Percentiles rank a stretch among this genome's conserved stretches.
Evolutionary conservation across 2,888 invertebrate genomes (phyloP).

Genomic region (Eretmocerus hayati): DNA sequence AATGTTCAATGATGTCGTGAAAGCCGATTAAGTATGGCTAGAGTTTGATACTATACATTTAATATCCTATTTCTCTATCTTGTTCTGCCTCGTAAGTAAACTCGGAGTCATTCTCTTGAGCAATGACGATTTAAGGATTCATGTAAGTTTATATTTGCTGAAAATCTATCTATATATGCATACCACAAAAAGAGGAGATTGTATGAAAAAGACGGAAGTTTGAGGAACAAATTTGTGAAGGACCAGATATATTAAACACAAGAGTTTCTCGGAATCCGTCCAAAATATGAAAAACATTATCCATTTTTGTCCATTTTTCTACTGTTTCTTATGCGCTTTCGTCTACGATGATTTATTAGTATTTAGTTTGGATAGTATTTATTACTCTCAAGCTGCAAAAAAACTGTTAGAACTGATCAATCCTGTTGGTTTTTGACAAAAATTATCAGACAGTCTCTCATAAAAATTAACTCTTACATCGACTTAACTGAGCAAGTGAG

Average conservation of each 20-base stretch:
- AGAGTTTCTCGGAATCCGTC: conserved; percentile 6
- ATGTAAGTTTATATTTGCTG: conserved; percentile 22
- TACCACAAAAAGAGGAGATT: conserved; percentile 5
- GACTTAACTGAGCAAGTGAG: too few species aligned
- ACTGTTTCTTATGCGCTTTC: conserved; percentile 45
- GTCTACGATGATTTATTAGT: conserved; percentile 38
- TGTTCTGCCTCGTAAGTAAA: too few species aligned
- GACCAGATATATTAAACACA: conserved; percentile 9
- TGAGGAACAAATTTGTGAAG: conserved; percentile 9
- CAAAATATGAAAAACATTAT: conserved; percentile 1
- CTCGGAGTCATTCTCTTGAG: conserved; percentile 16
- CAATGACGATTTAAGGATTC: conserved; percentile 20
- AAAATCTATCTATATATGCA: conserved; percentile 8
- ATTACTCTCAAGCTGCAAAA: conserved; percentile 30
- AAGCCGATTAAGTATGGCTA: too few species aligned
- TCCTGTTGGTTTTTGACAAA: too few species aligned
- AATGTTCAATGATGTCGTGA: too few species aligned
- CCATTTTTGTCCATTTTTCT: conserved; percentile 41
- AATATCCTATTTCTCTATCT: conserved; percentile 15
- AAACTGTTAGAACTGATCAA: too few species aligned
- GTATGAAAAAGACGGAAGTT: conserved; percentile 4
- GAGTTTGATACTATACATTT: background rate
- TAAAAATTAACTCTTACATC: too few species aligned
- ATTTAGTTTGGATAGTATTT: conserved; percentile 42
- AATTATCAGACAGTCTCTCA: too few species aligned